Evolutionary conservation across 2,797 vertebrate genomes (phyloP), one percentile per base, ranked within the genome.

Genomic region (Anas bernieri): DNA sequence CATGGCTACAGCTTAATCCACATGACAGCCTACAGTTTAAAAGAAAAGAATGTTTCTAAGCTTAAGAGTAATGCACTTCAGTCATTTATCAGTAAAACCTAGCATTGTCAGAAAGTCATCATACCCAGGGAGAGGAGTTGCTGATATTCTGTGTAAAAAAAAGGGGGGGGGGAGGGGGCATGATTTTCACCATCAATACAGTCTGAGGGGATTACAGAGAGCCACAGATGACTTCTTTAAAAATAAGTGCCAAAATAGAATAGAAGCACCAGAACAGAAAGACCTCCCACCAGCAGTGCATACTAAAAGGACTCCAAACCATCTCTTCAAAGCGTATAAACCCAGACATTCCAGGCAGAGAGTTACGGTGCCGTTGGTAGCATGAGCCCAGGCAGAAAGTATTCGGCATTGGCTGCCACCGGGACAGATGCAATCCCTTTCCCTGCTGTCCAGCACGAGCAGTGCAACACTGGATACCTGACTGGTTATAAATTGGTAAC

Each of bases 351-450:
- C 37, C 7, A 78, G 31, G 12, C 33, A 78, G 12, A 37, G 31
- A 30, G 11, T 55, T 64, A 31, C 1, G 1, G 28, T 1, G 4
- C 12, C 1, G 0, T 31, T 50, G 37, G 46, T 39, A 56, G 58
- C 17, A 30, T 48, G 52, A n/a, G 13, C 16, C 33, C 9, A 31
- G 64, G 55, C 54, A 68, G 62, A 55, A 80, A 37, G 18, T 10
- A 9, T 12, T 61, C 14, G 6, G 6, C 25, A 17, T 8, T 39
- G 6, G 41, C 16, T n/a, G 30, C 12, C 9, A 11, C 52, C 21
- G 18, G 28, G 31, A 72, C 9, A 35, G 30, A 66, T 23, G 50
- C 0, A 1, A 50, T 39, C 45, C 39, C 6, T 2, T 66, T 31
- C 48, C 21, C 2, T 30, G 30, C 10, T 9, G 13, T 25, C 63